Percentiles rank a stretch among this genome's conserved stretches.
phyloP scores from a whole-genome alignment of 2,113 vertebrate genomes.

The Euleptes europaea region DNA sequence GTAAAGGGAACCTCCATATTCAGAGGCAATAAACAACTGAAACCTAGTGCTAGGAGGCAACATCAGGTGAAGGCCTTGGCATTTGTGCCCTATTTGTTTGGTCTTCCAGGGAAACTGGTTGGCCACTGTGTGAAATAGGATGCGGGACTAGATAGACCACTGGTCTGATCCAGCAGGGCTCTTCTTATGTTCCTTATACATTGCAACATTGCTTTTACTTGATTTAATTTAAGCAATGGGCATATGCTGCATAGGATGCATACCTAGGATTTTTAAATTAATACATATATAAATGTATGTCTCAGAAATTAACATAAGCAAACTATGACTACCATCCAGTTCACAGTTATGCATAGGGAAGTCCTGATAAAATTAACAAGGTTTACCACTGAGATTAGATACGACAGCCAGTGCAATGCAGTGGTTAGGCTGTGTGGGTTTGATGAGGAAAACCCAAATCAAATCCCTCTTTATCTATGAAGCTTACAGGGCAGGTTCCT shows the following conservation, averaged over 20 bases:
- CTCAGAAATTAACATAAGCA: conserved; percentile 2
- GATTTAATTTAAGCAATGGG: conserved; percentile 24
- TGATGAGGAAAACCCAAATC: background rate
- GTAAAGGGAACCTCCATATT: too few relatives aligned
- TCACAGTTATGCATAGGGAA: background rate
- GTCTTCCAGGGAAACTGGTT: too few relatives aligned
- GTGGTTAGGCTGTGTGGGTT: background rate
- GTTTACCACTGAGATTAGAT: background rate
- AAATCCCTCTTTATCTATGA: background rate
- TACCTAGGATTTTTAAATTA: conserved; percentile 4
- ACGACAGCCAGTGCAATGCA: background rate
- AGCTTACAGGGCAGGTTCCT: background rate
- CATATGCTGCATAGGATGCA: conserved; percentile 15
- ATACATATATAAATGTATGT: conserved; percentile 16
- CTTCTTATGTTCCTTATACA: background rate
- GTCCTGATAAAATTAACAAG: background rate
- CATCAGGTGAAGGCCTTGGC: too few relatives aligned
- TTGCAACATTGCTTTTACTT: background rate
- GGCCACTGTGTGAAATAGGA: too few relatives aligned
- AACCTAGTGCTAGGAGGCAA: too few relatives aligned
- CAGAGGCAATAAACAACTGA: too few relatives aligned
- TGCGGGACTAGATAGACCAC: too few relatives aligned
- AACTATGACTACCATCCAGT: conserved; percentile 19
- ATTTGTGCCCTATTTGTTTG: too few relatives aligned
- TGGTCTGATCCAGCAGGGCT: too few relatives aligned